Conservation (phyloP, 2,888 invertebrate species). For the Meloe dianella region DNA sequence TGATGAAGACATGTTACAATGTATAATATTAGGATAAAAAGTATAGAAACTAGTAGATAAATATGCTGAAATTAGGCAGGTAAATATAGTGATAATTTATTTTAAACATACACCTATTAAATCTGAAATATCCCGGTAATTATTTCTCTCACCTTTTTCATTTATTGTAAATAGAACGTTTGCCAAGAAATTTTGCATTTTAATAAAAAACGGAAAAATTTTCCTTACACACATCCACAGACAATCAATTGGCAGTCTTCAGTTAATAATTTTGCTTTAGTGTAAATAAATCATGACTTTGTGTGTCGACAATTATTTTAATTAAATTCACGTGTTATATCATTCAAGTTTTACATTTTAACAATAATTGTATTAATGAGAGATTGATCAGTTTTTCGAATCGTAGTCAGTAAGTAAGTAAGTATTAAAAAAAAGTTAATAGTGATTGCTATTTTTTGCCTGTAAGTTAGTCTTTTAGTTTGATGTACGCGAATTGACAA, state of each 20-base stretch:
- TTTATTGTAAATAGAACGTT: slow-evolving; percentile 33
- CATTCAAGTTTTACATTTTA: slow-evolving; percentile 1
- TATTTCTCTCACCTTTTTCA: slow-evolving; percentile 41
- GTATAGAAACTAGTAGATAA: slow-evolving; percentile 24
- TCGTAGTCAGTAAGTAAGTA: too few relatives aligned
- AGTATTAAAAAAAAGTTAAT: background rate
- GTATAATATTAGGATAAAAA: slow-evolving; percentile 15
- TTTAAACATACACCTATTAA: slow-evolving; percentile 4
- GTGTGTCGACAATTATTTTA: background rate
- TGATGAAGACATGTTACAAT: slow-evolving; percentile 6
- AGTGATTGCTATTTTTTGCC: background rate
- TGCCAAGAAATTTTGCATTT: slow-evolving; percentile 24
- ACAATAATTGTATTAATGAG: too few relatives aligned
- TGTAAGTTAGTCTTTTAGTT: background rate
- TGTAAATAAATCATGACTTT: background rate
- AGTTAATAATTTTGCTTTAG: slow-evolving; percentile 5
- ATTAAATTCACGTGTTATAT: background rate
- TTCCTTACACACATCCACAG: slow-evolving; percentile 31
- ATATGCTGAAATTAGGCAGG: slow-evolving; percentile 34
- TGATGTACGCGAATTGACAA: slow-evolving; percentile 39
- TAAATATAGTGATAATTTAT: slow-evolving; percentile 37
- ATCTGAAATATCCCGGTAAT: slow-evolving; percentile 5
- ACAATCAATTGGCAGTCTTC: background rate
- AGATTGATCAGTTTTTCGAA: background rate
- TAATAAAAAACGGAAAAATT: background rate